These are phyloP conservation scores for Steinernema scapterisci DNA, from an alignment of 2,888 invertebrate genomes.

Conservation along the genomic window DNA sequence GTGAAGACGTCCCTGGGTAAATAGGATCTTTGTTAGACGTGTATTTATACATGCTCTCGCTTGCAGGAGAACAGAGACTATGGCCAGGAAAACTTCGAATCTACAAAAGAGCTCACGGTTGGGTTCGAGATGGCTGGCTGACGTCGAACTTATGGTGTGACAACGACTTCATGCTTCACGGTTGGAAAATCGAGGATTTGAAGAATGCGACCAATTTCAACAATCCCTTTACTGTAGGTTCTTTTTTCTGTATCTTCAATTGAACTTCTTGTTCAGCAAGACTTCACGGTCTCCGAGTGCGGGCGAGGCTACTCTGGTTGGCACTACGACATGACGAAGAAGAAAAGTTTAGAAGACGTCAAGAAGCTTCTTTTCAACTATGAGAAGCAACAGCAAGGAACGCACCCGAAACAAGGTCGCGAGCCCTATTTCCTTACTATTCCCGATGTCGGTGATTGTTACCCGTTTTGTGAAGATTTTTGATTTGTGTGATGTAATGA, in stretches of 20 bases:
- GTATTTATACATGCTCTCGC: constrained; percentile 38
- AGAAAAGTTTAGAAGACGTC: not conserved
- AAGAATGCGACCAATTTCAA: constrained; percentile 30
- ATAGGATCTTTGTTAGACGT: constrained; percentile 16
- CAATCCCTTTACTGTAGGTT: not conserved
- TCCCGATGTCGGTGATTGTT: constrained; percentile 55
- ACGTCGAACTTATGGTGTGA: constrained; percentile 49
- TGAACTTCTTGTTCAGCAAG: not conserved
- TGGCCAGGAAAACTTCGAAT: constrained; percentile 57
- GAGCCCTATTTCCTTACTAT: constrained; percentile 46
- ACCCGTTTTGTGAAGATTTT: constrained; percentile 51
- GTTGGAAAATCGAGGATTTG: constrained; percentile 53
- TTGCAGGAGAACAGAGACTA: constrained; percentile 48
- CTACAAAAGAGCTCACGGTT: constrained; percentile 47
- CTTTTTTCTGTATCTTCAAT: not conserved
- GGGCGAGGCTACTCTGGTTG: constrained; percentile 25
- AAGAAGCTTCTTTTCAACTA: constrained; percentile 38
- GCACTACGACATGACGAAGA: constrained; percentile 16
- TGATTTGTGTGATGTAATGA: not conserved
- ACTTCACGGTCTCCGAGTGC: constrained; percentile 24
- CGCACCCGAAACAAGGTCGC: constrained; percentile 39
- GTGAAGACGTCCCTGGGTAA: constrained; percentile 23
- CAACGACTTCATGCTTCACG: constrained; percentile 59
- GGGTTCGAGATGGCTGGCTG: constrained; percentile 55
- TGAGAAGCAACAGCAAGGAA: constrained; percentile 37